phyloP scores from a whole-genome alignment of 2,797 vertebrate species.

The Catamblyrhynchus diadema region DNA sequence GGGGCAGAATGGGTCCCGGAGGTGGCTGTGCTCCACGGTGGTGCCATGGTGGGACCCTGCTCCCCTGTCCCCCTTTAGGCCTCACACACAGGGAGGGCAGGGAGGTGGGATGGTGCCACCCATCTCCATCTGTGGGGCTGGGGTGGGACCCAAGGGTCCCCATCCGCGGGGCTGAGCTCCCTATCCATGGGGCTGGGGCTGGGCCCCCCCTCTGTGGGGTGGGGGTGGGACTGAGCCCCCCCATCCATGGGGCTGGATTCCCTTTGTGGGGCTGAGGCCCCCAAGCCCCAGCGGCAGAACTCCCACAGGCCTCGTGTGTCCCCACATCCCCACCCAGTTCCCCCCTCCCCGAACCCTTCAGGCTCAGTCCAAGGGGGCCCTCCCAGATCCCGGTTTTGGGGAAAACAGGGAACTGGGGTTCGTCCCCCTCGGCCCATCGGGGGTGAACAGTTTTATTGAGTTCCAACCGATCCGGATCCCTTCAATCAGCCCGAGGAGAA shows the following conservation, averaged over 20 bases:
- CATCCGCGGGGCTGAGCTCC: not conserved
- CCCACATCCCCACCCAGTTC: not conserved
- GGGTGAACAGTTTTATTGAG: constrained; percentile 2
- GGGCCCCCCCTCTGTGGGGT: not conserved
- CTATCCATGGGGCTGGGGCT: not conserved
- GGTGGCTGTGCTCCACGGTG: not conserved
- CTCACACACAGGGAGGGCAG: not conserved
- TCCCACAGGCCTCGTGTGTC: not conserved
- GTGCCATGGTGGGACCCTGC: too few species aligned
- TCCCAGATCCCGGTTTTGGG: not conserved
- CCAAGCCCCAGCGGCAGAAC: not conserved
- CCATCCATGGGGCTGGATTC: not conserved
- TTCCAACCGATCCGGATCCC: not conserved
- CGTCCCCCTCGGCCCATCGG: not conserved
- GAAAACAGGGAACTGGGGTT: not conserved
- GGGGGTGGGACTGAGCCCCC: not conserved
- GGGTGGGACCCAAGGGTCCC: not conserved
- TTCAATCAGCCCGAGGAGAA: not conserved
- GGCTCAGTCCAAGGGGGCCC: not conserved
- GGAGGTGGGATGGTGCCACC: not conserved
- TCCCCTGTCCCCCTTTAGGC: not conserved
- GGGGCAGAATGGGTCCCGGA: not conserved
- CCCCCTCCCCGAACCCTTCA: not conserved
- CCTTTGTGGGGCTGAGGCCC: not conserved
- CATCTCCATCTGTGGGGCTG: not conserved